phyloP scores from a whole-genome alignment of 2,797 vertebrate genomes.

The Spizella passerina region DNA sequence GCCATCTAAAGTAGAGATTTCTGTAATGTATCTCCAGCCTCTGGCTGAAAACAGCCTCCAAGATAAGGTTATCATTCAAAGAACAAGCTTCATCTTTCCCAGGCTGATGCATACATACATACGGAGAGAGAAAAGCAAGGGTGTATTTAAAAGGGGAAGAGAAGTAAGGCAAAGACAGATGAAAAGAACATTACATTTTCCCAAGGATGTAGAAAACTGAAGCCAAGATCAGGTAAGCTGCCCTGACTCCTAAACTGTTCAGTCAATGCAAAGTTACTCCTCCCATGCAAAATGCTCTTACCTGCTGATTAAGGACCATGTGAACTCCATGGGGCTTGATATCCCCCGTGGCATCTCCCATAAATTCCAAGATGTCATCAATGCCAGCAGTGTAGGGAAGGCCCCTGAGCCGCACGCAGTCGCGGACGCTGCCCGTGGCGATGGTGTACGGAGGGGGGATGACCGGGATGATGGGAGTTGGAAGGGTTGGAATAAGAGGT shows the following conservation, averaged over 20 bases:
- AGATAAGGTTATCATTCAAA: neutral
- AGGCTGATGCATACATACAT: neutral
- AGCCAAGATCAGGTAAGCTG: neutral
- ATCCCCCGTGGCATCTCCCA: conserved; percentile 91
- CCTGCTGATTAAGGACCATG: conserved; percentile 98
- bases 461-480: conserved; percentile 86
- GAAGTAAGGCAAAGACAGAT: neutral
- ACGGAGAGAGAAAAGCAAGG: neutral
- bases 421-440: conserved; percentile 81
- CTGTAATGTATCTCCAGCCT: neutral
- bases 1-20: neutral
- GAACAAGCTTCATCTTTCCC: neutral
- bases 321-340: conserved; percentile 96
- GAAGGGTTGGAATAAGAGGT: conserved; percentile 90
- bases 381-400: conserved; percentile 94
- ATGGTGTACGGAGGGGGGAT: conserved; percentile 86
- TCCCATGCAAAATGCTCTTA: conserved; percentile 19
- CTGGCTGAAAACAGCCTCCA: neutral
- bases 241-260: neutral
- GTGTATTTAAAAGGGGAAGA: neutral
- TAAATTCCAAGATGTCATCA: conserved; percentile 94
- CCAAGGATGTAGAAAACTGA: neutral
- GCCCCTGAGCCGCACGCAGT: conserved; percentile 91
- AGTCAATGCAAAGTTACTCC: neutral
- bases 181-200: neutral